phyloP scores from a whole-genome alignment of 2,113 vertebrate genomes.

The Cavia porcellus region DNA sequence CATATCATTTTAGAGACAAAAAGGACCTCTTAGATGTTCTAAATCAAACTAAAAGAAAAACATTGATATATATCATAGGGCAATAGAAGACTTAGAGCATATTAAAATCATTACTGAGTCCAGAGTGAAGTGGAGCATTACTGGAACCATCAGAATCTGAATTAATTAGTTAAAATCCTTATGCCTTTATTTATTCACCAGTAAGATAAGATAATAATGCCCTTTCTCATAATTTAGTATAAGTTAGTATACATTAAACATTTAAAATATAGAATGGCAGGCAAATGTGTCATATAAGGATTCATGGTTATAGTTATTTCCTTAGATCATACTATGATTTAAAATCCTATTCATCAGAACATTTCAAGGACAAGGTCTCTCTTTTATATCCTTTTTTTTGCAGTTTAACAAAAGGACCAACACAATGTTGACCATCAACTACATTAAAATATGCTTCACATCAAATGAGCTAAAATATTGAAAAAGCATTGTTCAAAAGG shows the following conservation, averaged over 20 bases:
- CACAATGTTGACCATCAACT: not conserved
- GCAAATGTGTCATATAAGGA: not conserved
- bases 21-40: not conserved
- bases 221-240: not conserved
- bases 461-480: not conserved
- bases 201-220: not conserved
- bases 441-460: not conserved
- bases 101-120: not conserved
- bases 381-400: not conserved
- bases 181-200: not conserved
- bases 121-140: fast-evolving
- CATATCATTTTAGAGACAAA: not conserved
- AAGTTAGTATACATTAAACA: not conserved
- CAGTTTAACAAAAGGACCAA: not conserved
- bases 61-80: not conserved
- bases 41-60: not conserved
- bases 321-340: slow-evolving; percentile 9
- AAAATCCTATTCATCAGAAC: not conserved
- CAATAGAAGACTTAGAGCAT: not conserved
- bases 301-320: not conserved
- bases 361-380: not conserved
- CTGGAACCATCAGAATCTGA: not conserved
- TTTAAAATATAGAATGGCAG: not conserved
- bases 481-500: not conserved
- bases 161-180: not conserved